These are phyloP conservation scores for Agelas oroides DNA, from an alignment of 37 sponge, comb jelly and placozoan species.

Conservation along the genomic window DNA sequence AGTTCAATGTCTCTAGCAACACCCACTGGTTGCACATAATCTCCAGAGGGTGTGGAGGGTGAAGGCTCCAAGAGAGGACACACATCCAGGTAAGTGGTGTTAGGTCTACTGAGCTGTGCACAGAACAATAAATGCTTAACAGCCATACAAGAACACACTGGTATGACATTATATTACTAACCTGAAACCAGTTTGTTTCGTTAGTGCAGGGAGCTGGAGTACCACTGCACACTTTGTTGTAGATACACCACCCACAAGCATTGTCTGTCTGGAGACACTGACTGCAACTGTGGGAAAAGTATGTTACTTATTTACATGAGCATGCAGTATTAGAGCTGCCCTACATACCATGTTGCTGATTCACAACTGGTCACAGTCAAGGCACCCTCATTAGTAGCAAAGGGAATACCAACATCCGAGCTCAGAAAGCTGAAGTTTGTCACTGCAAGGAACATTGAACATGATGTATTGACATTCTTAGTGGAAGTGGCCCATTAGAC, in stretches of 20 bases:
- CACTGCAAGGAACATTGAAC: constrained; percentile 11
- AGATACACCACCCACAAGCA: constrained; percentile 59
- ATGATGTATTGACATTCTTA: too few species aligned
- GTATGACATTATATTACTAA: too few species aligned
- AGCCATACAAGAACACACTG: too few species aligned
- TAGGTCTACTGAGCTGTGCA: too few species aligned
- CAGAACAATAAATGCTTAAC: too few species aligned
- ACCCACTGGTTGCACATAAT: constrained; percentile 41
- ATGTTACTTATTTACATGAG: too few species aligned
- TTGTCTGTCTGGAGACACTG: constrained; percentile 34
- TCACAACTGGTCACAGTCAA: constrained; percentile 17
- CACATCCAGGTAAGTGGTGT: constrained; percentile 5
- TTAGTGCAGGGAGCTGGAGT: constrained; percentile 12
- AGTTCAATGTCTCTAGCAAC: constrained; percentile 11
- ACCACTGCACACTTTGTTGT: constrained; percentile 55
- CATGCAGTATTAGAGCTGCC: too few species aligned
- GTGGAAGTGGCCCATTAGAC: too few species aligned
- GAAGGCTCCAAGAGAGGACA: constrained; percentile 36
- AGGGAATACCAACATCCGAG: constrained; percentile 17
- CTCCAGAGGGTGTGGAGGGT: not conserved
- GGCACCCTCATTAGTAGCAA: constrained; percentile 21
- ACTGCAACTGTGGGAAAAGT: constrained; percentile 23
- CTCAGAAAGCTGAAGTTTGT: constrained; percentile 44
- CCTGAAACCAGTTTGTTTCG: not conserved
- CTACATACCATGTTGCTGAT: too few species aligned